phyloP scores from a whole-genome alignment of 2,888 invertebrate genomes.

The Dasysyrphus albostriatus region DNA sequence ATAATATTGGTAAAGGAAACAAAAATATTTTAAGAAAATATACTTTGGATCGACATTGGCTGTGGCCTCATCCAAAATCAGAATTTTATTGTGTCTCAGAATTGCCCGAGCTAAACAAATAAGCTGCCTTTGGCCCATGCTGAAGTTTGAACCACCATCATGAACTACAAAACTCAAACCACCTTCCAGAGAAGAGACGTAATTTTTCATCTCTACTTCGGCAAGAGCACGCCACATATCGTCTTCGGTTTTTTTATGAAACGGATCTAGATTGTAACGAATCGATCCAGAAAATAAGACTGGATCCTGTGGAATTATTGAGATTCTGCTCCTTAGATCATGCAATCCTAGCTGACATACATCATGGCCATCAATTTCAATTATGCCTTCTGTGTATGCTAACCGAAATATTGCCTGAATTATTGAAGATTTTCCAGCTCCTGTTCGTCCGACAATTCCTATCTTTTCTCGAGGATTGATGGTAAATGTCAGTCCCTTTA shows the following conservation, averaged over 20 bases:
- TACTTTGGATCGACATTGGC: slow-evolving; percentile 92
- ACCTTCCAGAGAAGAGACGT: slow-evolving; percentile 85
- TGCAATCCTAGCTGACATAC: slow-evolving; percentile 88
- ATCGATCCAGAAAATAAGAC: slow-evolving; percentile 93
- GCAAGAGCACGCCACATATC: slow-evolving; percentile 90
- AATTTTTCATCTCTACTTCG: slow-evolving; percentile 88
- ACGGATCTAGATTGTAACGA: slow-evolving; percentile 92
- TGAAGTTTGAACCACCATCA: slow-evolving; percentile 91
- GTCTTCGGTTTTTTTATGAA: slow-evolving; percentile 88
- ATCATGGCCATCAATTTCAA: slow-evolving; percentile 89
- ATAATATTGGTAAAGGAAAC: not conserved
- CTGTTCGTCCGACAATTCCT: slow-evolving; percentile 94
- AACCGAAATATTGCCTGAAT: slow-evolving; percentile 93
- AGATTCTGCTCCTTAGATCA: slow-evolving; percentile 90
- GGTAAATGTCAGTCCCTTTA: slow-evolving; percentile 89
- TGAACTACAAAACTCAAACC: slow-evolving; percentile 86
- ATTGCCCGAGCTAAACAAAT: slow-evolving; percentile 92
- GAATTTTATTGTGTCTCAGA: slow-evolving; percentile 88
- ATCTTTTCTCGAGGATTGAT: slow-evolving; percentile 86
- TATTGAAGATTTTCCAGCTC: slow-evolving; percentile 94
- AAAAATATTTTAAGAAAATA: not conserved
- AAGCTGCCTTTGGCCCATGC: slow-evolving; percentile 93
- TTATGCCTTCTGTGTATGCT: slow-evolving; percentile 89
- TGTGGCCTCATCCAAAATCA: slow-evolving; percentile 94
- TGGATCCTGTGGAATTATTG: slow-evolving; percentile 95